Percentiles rank a stretch among this genome's conserved stretches.
These are phyloP conservation scores for Cervus canadensis DNA, from an alignment of 2,113 vertebrate genomes.

Conservation along the genomic window DNA sequence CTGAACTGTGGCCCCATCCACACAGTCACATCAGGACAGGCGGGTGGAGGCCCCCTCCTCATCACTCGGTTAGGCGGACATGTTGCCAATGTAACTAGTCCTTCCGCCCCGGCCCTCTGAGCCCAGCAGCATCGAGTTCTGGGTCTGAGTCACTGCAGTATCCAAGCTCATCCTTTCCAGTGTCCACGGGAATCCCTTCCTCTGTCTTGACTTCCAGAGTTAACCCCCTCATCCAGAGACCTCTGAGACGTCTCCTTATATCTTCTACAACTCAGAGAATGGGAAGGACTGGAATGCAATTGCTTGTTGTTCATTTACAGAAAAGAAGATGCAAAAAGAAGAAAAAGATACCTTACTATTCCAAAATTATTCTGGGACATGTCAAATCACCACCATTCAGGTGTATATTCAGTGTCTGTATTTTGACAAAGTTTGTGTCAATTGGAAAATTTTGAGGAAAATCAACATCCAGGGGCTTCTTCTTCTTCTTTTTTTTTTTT, in stretches of 20 bases:
- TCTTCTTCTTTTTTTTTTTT: too few relatives aligned
- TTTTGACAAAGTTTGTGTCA: neutral
- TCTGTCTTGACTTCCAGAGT: too few relatives aligned
- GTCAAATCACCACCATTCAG: neutral
- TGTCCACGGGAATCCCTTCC: neutral
- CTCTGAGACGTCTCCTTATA: neutral
- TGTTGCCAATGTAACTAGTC: fast-evolving
- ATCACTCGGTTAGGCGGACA: neutral
- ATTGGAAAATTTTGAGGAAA: neutral
- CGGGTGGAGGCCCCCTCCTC: neutral
- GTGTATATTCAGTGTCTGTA: too few relatives aligned
- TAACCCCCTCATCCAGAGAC: neutral
- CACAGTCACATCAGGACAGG: neutral
- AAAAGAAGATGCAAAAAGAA: neutral
- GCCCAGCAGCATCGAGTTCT: fast-evolving
- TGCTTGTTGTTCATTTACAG: neutral
- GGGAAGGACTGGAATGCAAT: neutral
- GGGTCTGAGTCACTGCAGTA: neutral
- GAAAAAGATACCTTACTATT: neutral
- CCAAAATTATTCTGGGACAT: neutral
- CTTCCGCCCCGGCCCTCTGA: neutral
- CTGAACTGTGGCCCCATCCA: neutral
- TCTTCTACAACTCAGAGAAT: neutral
- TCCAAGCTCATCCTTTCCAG: neutral
- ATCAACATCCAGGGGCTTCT: neutral